Evolutionary conservation across 2,113 vertebrate species (phyloP).

Genomic region (Herpetotheres cachinnans): DNA sequence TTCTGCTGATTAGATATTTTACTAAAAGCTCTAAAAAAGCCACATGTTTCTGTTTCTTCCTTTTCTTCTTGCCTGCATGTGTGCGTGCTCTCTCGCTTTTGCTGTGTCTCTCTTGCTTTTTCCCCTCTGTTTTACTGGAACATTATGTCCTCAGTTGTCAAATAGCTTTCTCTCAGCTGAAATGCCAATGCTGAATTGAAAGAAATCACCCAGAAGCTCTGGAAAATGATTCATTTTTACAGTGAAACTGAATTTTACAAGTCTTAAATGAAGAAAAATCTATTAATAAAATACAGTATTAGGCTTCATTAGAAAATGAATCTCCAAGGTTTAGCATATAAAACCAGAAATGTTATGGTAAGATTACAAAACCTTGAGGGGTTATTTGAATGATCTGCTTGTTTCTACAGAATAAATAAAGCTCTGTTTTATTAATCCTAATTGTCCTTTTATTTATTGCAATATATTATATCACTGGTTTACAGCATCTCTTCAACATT

Average conservation of each 20-base stretch:
- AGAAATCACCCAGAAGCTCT: slow-evolving; percentile 48
- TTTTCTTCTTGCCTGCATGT: not conserved
- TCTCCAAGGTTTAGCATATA: not conserved
- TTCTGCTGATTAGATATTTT: slow-evolving; percentile 38
- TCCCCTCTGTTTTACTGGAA: slow-evolving; percentile 10
- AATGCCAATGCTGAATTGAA: slow-evolving; percentile 41
- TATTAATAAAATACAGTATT: not conserved
- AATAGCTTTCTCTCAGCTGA: slow-evolving; percentile 38
- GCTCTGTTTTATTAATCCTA: not conserved
- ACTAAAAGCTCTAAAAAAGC: not conserved
- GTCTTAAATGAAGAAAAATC: not conserved
- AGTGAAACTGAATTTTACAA: not conserved
- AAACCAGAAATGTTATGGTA: not conserved
- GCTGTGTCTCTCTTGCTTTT: not conserved
- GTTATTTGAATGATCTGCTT: not conserved
- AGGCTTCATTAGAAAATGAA: not conserved
- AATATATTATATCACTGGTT: not conserved
- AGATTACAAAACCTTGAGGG: not conserved
- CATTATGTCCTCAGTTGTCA: slow-evolving; percentile 46
- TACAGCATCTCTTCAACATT: slow-evolving; percentile 21
- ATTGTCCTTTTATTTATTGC: slow-evolving; percentile 20
- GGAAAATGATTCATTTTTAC: slow-evolving; percentile 21
- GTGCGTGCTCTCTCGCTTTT: not conserved
- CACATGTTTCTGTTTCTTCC: not conserved
- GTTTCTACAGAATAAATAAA: not conserved